Evolutionary conservation across 2,888 invertebrate species (phyloP), one percentile per base, ranked within the genome.

Genomic region (Mongoloraphidia duomilia): DNA sequence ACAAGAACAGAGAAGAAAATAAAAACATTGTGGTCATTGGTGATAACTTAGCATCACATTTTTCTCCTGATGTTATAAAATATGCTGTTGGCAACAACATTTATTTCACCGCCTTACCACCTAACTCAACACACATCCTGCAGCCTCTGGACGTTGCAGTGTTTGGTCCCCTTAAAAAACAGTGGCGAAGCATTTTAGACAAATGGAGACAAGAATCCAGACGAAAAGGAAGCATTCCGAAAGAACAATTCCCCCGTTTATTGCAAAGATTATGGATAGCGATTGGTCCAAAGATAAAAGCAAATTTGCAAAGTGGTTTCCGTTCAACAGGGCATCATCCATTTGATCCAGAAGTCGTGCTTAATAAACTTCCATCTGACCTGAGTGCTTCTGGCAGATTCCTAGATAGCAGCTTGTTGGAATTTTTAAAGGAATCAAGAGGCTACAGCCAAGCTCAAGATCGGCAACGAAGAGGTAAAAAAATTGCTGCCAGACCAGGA

Each of bases 11-110:
- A n/a, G n/a, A n/a, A n/a, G n/a, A n/a, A n/a, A n/a, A n/a, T n/a
- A n/a, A n/a, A n/a, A n/a, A n/a, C n/a, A n/a, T n/a, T n/a, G 54
- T 61, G 26, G 46, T 63, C 11, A 54, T 65, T 47, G 63, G 63
- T 12, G 59, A 64, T 50, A 64, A 62, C 47, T 48, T 63, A 44
- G 49, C 53, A 10, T 41, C 48, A 11, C 50, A 53, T 41, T 52
- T 53, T 36, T 54, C 47, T 38, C 45, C 46, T 17, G 44, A 50
- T 14, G 57, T 63, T 44, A 34, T 63, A 9, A 35, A 54, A 36
- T 46, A 51, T 43, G 46, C 50, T 41, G 17, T 45, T 33, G 51
- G 44, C 44, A 50, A 55, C 46, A 50, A 53, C 43, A 56, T 52
- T 36, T 53, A 51, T 33, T 49, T 50, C 39, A 46, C 50, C 26